phyloP scores from a whole-genome alignment of 2,113 vertebrate species.

The Thymallus thymallus region DNA sequence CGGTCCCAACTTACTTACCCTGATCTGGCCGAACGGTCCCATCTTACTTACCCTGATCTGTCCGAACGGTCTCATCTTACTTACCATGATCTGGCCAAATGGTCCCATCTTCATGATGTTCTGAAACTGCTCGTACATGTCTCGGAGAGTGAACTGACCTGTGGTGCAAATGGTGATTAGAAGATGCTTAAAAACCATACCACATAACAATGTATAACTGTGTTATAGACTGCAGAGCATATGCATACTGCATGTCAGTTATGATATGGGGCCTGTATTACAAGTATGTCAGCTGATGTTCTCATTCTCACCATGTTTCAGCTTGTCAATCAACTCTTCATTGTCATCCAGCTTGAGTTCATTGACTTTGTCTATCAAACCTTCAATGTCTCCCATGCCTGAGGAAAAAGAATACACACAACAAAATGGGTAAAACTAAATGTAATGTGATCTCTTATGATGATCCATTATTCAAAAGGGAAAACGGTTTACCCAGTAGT shows the following conservation, averaged over 20 bases:
- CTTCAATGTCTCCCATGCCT: slow-evolving; percentile 99
- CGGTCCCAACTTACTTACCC: slow-evolving; percentile 97
- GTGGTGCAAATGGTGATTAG: slow-evolving; percentile 45
- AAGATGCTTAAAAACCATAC: too few species aligned
- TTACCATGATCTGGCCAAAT: slow-evolving; percentile 98
- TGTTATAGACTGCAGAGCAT: too few species aligned
- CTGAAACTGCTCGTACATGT: slow-evolving; percentile 99
- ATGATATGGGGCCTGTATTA: background rate
- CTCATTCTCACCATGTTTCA: slow-evolving; percentile 88
- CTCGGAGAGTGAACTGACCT: slow-evolving; percentile 97
- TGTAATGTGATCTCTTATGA: too few species aligned
- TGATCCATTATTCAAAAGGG: background rate
- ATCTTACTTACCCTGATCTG: slow-evolving; percentile 98
- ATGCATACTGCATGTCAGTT: too few species aligned
- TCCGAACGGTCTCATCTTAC: slow-evolving; percentile 96
- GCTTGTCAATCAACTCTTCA: slow-evolving; percentile 96
- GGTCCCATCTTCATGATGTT: slow-evolving; percentile 99
- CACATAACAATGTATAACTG: too few species aligned
- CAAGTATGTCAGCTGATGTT: too few species aligned
- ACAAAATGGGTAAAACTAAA: background rate
- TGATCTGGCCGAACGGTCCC: slow-evolving; percentile 98
- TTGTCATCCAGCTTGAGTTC: slow-evolving; percentile 98
- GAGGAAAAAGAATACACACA: slow-evolving; percentile 20
- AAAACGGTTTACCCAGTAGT: slow-evolving; percentile 83
- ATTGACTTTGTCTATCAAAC: slow-evolving; percentile 97